Evolutionary conservation across 2,797 vertebrate genomes (phyloP).

Genomic region (Acanthurus lineatus): DNA sequence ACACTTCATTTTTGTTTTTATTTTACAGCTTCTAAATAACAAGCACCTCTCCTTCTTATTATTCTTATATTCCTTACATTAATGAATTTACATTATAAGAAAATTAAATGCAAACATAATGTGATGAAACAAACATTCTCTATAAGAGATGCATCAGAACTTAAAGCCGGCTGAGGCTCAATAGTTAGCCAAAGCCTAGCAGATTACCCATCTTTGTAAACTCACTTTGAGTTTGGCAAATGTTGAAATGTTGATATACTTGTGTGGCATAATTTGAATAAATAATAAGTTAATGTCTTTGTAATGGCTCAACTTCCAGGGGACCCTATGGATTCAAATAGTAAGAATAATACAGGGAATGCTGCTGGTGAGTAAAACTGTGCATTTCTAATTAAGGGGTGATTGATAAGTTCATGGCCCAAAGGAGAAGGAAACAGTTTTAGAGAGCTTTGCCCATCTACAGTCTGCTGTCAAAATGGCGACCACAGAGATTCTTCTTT

Average conservation of each 20-base stretch:
- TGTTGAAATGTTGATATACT: neutral
- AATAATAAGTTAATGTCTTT: neutral
- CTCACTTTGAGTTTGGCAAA: neutral
- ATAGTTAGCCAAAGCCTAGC: neutral
- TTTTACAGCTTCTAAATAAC: too few species aligned
- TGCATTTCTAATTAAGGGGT: too few species aligned
- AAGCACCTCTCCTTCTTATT: too few species aligned
- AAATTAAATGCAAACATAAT: neutral
- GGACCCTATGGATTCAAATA: fast-evolving
- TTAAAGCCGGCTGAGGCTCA: neutral
- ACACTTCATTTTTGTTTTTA: neutral
- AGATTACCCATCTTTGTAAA: neutral
- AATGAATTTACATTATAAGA: too few species aligned
- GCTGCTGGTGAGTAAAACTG: slow-evolving; percentile 8
- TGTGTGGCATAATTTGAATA: neutral
- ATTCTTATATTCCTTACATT: too few species aligned
- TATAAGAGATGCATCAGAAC: neutral
- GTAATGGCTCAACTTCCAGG: fast-evolving
- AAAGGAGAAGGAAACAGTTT: too few species aligned
- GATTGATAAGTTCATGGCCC: too few species aligned
- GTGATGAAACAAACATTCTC: neutral
- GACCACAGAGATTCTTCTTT: too few species aligned
- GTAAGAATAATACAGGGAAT: fast-evolving
- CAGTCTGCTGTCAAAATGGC: too few species aligned
- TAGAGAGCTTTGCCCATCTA: too few species aligned